Evolutionary conservation across 2,797 vertebrate species (phyloP).

Genomic region (Chloroceryle inda): DNA sequence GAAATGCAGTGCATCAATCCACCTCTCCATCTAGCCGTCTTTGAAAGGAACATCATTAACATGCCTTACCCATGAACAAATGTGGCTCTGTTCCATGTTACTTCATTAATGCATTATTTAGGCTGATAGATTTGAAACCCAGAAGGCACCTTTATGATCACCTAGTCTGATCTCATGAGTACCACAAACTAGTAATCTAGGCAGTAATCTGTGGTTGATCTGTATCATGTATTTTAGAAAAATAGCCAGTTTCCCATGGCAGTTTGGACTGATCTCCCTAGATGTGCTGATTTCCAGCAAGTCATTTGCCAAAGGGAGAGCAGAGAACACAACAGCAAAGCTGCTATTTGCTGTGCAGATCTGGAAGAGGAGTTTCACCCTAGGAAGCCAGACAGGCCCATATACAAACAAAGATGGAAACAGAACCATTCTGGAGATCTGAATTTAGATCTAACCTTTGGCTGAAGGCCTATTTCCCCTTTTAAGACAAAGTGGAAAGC

Average conservation of each 20-base stretch:
- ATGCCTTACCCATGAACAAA: slow-evolving; percentile 66
- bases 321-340: slow-evolving; percentile 18
- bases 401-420: slow-evolving; percentile 68
- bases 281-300: slow-evolving; percentile 50
- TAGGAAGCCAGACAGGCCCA: slow-evolving; percentile 61
- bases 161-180: slow-evolving; percentile 69
- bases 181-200: slow-evolving; percentile 49
- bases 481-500: not conserved
- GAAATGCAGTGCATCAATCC: slow-evolving; percentile 69
- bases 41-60: slow-evolving; percentile 63
- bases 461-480: slow-evolving; percentile 38
- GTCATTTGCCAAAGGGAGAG: slow-evolving; percentile 41
- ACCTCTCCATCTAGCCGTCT: slow-evolving; percentile 9
- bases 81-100: slow-evolving; percentile 56
- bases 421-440: slow-evolving; percentile 29
- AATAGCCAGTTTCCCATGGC: slow-evolving; percentile 70
- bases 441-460: slow-evolving; percentile 57
- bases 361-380: slow-evolving; percentile 54
- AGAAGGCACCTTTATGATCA: slow-evolving; percentile 68
- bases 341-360: slow-evolving; percentile 37
- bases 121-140: slow-evolving; percentile 54
- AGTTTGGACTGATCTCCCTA: slow-evolving; percentile 53
- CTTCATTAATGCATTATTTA: slow-evolving; percentile 68
- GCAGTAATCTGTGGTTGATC: slow-evolving; percentile 65
- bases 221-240: slow-evolving; percentile 61